Evolutionary conservation across 2,888 invertebrate genomes (phyloP).

Genomic region (Drosophila prostipennis): DNA sequence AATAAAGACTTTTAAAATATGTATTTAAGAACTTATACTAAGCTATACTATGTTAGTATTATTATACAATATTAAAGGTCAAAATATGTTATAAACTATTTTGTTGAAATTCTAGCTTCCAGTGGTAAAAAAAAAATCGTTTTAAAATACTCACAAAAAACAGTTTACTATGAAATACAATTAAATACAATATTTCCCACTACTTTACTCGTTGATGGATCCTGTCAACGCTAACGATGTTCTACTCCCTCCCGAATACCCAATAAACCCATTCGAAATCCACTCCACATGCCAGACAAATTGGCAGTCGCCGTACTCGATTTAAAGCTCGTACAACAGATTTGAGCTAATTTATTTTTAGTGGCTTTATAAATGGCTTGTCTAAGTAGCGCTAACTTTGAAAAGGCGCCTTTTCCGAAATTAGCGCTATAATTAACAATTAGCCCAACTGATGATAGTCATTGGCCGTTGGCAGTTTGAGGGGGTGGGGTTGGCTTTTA

Average conservation of each 20-base stretch:
- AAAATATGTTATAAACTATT: no score
- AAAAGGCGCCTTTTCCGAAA: conserved; percentile 56
- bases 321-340: conserved; percentile 26
- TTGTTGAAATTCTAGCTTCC: no score
- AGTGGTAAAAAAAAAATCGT: no score
- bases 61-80: no score
- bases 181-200: neutral
- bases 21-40: no score
- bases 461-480: conserved; percentile 5
- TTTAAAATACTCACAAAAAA: no score
- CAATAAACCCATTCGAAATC: conserved; percentile 1
- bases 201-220: neutral
- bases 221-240: neutral
- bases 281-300: conserved; percentile 10
- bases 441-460: conserved; percentile 41
- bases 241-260: neutral
- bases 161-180: neutral
- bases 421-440: conserved; percentile 73
- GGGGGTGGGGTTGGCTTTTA: conserved; percentile 2
- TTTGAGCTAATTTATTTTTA: conserved; percentile 70
- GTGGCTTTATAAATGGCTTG: conserved; percentile 67
- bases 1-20: no score
- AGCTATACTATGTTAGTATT: no score
- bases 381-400: conserved; percentile 73
- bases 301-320: conserved; percentile 22